These are phyloP conservation scores for Tryphoninae sp. DNA, from an alignment of 2,888 invertebrate genomes.

Conservation along the genomic window DNA sequence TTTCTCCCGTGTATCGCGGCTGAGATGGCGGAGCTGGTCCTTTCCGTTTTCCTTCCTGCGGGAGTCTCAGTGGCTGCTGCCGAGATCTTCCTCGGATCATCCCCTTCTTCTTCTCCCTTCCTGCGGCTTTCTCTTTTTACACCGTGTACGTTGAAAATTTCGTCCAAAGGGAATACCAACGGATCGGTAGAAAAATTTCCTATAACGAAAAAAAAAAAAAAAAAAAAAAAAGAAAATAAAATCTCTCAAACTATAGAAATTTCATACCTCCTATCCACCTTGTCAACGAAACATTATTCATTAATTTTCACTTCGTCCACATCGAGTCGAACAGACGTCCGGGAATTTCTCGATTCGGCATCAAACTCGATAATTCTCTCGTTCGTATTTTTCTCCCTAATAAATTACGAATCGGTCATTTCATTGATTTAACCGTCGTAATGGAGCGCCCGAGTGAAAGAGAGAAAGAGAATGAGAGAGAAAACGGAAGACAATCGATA, in stretches of 20 bases:
- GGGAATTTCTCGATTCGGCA: neutral
- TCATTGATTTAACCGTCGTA: constrained; percentile 28
- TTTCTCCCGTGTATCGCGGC: constrained; percentile 35
- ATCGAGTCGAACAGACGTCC: neutral
- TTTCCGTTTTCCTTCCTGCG: constrained; percentile 34
- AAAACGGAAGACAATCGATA: neutral
- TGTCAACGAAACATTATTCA: neutral
- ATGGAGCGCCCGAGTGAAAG: neutral
- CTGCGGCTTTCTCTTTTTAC: constrained; percentile 2
- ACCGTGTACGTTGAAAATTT: neutral
- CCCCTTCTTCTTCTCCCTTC: neutral
- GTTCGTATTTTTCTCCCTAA: constrained; percentile 2
- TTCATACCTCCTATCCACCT: neutral
- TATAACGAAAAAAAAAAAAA: no score
- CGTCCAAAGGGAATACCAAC: no score
- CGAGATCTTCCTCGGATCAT: constrained; percentile 19
- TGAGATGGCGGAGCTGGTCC: constrained; percentile 25
- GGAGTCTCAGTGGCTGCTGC: constrained; percentile 19
- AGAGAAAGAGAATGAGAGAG: neutral
- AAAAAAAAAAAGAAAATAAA: no score
- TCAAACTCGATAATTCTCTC: constrained; percentile 19
- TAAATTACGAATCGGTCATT: constrained; percentile 28
- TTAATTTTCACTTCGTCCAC: neutral
- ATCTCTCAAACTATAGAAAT: neutral
- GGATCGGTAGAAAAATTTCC: no score